These are phyloP conservation scores for Drosophila testacea DNA, from an alignment of 2,888 invertebrate genomes.

Conservation along the genomic window DNA sequence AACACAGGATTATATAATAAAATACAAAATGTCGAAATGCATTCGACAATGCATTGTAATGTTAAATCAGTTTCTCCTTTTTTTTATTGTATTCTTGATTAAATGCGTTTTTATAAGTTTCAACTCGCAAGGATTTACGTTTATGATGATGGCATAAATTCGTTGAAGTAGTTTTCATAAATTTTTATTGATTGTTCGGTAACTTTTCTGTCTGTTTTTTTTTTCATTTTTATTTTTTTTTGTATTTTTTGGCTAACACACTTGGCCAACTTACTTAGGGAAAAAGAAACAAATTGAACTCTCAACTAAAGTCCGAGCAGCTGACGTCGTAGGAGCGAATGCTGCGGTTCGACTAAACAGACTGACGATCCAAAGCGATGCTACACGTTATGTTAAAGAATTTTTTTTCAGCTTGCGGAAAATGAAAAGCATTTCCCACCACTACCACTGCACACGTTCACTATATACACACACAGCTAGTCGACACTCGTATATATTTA, in stretches of 20 bases:
- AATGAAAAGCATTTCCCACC: slow-evolving; percentile 78
- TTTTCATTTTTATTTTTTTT: too few relatives aligned
- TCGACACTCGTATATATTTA: slow-evolving; percentile 6
- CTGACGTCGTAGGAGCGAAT: slow-evolving; percentile 86
- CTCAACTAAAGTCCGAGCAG: slow-evolving; percentile 86
- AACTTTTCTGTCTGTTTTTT: slow-evolving; percentile 29
- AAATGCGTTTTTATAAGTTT: slow-evolving; percentile 28
- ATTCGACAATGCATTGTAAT: slow-evolving; percentile 17
- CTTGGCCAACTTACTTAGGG: slow-evolving; percentile 85
- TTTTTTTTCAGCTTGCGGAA: slow-evolving; percentile 81
- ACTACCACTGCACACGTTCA: slow-evolving; percentile 41
- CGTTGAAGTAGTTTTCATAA: slow-evolving; percentile 18
- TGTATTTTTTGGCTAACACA: slow-evolving; percentile 27
- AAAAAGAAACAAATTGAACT: slow-evolving; percentile 85
- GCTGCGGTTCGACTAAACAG: slow-evolving; percentile 86
- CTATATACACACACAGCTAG: slow-evolving; percentile 15
- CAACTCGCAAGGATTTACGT: slow-evolving; percentile 53
- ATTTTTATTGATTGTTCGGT: slow-evolving; percentile 18
- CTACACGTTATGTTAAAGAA: slow-evolving; percentile 85
- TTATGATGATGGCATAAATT: slow-evolving; percentile 11
- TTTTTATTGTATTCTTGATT: slow-evolving; percentile 11
- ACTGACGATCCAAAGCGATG: slow-evolving; percentile 85
- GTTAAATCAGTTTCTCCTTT: slow-evolving; percentile 14
- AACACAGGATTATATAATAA: slow-evolving; percentile 63
- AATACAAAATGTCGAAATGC: slow-evolving; percentile 10